phyloP scores from a whole-genome alignment of 2,797 vertebrate species.

The Bradypodion ventrale region DNA sequence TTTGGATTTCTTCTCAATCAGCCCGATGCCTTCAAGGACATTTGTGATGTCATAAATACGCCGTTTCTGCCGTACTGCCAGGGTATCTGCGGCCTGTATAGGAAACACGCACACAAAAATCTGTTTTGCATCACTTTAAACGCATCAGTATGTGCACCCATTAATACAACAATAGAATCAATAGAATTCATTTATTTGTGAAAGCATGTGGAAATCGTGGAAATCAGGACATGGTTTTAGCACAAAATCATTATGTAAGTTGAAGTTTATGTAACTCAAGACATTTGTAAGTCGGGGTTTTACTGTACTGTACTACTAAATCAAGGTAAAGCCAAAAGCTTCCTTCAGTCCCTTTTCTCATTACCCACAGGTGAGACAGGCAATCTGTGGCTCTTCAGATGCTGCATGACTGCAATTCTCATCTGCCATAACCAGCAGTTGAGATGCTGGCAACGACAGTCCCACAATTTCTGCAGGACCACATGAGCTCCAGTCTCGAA shows the following conservation, averaged over 20 bases:
- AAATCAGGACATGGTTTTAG: too few relatives aligned
- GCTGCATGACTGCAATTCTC: neutral
- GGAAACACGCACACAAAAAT: neutral
- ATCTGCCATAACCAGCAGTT: neutral
- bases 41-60: slow-evolving; percentile 99
- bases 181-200: too few relatives aligned
- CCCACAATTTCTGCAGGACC: neutral
- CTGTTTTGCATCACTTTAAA: neutral
- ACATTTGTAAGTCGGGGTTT: too few relatives aligned
- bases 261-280: too few relatives aligned
- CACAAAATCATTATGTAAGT: too few relatives aligned
- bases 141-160: neutral
- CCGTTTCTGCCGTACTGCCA: slow-evolving; percentile 96
- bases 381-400: neutral
- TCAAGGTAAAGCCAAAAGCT: too few relatives aligned
- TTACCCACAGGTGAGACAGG: neutral
- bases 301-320: too few relatives aligned
- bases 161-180: neutral
- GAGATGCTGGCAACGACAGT: neutral
- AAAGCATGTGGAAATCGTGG: too few relatives aligned
- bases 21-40: slow-evolving; percentile 94
- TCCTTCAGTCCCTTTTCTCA: neutral
- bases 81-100: slow-evolving; percentile 92
- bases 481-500: too few relatives aligned
- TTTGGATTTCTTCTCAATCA: slow-evolving; percentile 99